These are phyloP conservation scores for Gambusia affinis DNA, from an alignment of 2,113 vertebrate species.

Conservation along the genomic window DNA sequence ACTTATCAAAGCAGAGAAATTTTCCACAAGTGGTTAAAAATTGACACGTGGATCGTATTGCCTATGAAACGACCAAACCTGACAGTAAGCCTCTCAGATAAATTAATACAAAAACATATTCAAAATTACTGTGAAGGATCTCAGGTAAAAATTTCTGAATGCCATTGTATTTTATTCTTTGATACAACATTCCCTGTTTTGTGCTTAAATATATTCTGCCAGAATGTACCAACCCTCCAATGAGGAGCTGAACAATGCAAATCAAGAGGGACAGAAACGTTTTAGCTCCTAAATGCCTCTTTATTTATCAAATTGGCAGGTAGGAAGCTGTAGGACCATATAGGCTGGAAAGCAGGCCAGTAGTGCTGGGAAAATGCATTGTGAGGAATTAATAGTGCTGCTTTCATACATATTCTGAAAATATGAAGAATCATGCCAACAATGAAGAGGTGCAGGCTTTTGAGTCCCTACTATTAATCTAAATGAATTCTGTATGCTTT, in stretches of 20 bases:
- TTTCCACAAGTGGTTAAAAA: too few species aligned
- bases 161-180: neutral
- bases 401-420: neutral
- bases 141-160: neutral
- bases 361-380: neutral
- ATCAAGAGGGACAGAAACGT: neutral
- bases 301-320: constrained; percentile 3
- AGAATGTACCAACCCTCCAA: neutral
- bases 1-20: neutral
- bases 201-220: neutral
- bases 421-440: neutral
- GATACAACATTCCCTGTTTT: neutral
- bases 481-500: constrained; percentile 3
- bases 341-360: neutral
- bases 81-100: too few species aligned
- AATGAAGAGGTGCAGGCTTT: neutral
- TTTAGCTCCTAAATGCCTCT: neutral
- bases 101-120: neutral
- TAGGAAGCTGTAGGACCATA: neutral
- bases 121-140: neutral
- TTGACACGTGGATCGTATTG: too few species aligned
- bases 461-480: constrained; percentile 11
- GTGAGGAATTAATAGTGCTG: neutral
- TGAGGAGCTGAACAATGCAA: neutral
- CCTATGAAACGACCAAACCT: too few species aligned